phyloP scores from a whole-genome alignment of 2,888 invertebrate genomes.

The Acanthosoma haemorrhoidale region DNA sequence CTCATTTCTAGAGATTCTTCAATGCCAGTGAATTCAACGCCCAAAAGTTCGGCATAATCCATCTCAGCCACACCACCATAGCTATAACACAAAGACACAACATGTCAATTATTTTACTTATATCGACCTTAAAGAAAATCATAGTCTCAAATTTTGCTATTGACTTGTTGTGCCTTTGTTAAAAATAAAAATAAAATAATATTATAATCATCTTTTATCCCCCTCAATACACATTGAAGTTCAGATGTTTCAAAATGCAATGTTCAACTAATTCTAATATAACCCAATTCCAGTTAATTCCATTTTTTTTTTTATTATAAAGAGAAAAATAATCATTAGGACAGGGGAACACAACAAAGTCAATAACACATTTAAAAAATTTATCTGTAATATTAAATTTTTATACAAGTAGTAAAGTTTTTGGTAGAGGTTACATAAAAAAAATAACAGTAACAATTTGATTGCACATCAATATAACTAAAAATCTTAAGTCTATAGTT shows the following conservation, averaged over 20 bases:
- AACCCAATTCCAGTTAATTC: not conserved
- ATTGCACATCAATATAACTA: slow-evolving; percentile 29
- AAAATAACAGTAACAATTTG: slow-evolving; percentile 31
- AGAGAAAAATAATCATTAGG: slow-evolving; percentile 10
- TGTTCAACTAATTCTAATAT: not conserved
- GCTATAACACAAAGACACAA: slow-evolving; percentile 39
- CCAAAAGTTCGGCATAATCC: slow-evolving; percentile 41
- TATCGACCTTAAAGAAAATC: not conserved
- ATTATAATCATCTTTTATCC: not conserved
- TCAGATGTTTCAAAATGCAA: not conserved
- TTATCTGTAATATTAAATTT: slow-evolving; percentile 27
- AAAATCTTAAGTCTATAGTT: not conserved
- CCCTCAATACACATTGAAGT: not conserved
- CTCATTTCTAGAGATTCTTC: slow-evolving; percentile 37
- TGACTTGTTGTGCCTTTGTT: slow-evolving; percentile 31
- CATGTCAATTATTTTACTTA: slow-evolving; percentile 29
- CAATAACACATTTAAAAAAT: slow-evolving; percentile 31
- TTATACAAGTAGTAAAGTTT: slow-evolving; percentile 24
- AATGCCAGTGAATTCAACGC: slow-evolving; percentile 38
- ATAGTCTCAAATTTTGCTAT: slow-evolving; percentile 14
- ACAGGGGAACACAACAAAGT: slow-evolving; percentile 31
- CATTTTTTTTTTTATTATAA: not conserved
- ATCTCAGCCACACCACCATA: slow-evolving; percentile 36
- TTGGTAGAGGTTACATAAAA: slow-evolving; percentile 27
- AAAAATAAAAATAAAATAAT: not conserved